Base-by-base conservation (phyloP, 2,797 vertebrate genomes). In the Dipus sagitta region DNA sequence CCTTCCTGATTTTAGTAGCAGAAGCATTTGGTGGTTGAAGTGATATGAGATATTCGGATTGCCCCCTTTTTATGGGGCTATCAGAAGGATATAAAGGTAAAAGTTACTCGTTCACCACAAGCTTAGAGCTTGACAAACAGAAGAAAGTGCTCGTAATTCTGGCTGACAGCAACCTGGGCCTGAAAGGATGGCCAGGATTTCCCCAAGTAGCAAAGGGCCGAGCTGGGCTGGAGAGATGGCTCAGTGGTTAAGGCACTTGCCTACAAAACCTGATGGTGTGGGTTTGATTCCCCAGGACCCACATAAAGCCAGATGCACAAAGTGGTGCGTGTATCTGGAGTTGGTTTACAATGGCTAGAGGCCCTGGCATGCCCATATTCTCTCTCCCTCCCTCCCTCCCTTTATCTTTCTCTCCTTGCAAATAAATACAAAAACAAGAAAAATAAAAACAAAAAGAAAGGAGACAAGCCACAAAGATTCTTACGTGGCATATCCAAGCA, bases 111-210 rank as follows among this genome's bases (percentile, higher is more conserved):
- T 21, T 89, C 47, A 93, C 76, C 34, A 75, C 30, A 86, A 28
- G 77, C 54, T 72, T 71, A 81, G 28, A 24, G 23, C 30, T 34
- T 4, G 2, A 72, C 79, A 70, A 78, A 60, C 4, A 88, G 12
- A 78, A 28, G 20, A 75, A 15, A 23, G 26, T 70, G 23, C 64
- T 91, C 77, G 75, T 91, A 80, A 94, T 71, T 84, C 81, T 72
- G 47, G 21, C 67, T 78, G 21, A 6, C 65, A n/a, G 18, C 12
- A 88, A 62, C 64, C 64, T n/a, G 24, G 34, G 34, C 24, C 74
- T 89, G 87, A 65, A 93, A 91, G 80, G 64, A 72, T 81, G 18
- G 71, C 42, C 32, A 94, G 74, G 67, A 74, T 76, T 70, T 95
- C 58, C n/a, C 26, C 30, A 91, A 26, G 13, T 38, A 67, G 54